Evolutionary conservation across 2,113 vertebrate species (phyloP).

Genomic region (Eurystomus gularis): DNA sequence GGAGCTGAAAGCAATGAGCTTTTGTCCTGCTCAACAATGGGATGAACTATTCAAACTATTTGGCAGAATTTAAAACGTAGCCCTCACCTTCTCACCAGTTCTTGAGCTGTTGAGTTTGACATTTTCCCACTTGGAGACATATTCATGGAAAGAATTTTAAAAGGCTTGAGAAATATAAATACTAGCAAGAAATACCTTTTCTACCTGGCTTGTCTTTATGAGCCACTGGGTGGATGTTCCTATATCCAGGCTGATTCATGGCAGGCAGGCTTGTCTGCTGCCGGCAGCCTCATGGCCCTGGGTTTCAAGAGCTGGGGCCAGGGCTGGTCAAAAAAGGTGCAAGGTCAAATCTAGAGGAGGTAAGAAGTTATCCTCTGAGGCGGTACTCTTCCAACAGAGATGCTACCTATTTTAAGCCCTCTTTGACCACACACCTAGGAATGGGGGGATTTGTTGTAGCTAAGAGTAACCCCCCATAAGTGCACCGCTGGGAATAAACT

Average conservation of each 20-base stretch:
- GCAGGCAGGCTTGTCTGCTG: neutral
- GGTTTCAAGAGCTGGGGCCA: neutral
- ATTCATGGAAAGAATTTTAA: neutral
- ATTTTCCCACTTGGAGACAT: neutral
- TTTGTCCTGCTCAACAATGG: neutral
- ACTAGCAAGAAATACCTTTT: neutral
- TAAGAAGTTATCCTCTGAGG: neutral
- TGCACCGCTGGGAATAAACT: neutral
- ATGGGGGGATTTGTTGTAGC: neutral
- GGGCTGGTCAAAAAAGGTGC: neutral
- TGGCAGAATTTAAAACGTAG: neutral
- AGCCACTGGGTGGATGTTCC: neutral
- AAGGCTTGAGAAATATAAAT: neutral
- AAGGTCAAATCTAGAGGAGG: neutral
- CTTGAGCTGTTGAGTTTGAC: neutral
- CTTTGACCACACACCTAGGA: neutral
- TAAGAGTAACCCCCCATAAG: neutral
- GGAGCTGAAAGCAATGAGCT: neutral
- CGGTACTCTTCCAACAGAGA: neutral
- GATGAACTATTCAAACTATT: neutral
- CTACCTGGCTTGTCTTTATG: neutral
- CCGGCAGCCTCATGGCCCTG: neutral
- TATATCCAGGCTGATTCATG: neutral
- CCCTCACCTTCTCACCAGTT: neutral
- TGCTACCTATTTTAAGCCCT: accelerated